Evolutionary conservation across 1,140 invertebrate genomes (phyloP), one percentile per base, ranked within the genome.

Genomic region (Diabrotica undecimpunctata): DNA sequence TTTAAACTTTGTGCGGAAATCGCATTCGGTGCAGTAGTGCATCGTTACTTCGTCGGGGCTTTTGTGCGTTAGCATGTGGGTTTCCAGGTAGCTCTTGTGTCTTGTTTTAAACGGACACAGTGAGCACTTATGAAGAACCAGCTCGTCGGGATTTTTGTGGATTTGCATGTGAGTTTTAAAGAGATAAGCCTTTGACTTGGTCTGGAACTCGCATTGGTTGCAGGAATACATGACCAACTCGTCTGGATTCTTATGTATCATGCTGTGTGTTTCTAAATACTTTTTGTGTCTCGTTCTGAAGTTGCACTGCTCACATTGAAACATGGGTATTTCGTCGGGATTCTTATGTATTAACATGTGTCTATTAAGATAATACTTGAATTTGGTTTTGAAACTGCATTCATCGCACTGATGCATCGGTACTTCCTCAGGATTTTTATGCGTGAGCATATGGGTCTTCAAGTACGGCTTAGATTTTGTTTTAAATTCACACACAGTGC

Each of bases 351-450:
- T 66, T 11, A 62, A 54, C 54, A 66, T 57, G 41, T 66, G 65
- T 12, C 37, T 57, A 3, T 57, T 57, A 0, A 57, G 36, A 38
- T 57, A 25, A 57, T 37, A 37, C 38, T 57, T 57, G 37, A 37
- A 37, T 38, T 57, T 57, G 5, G 37, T 57, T 57, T 38, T 57
- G 12, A 37, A 57, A 0, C 12, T 25, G 36, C 55, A 57, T 12
- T 37, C 25, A 9, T 25, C 9, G 38, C 55, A 57, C n/a, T 35
- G n/a, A 11, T 37, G 25, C 55, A 57, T 57, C 11, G 35, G 25
- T 37, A 57, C 37, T 71, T 90, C 83, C 6, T 84, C 86, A 6
- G 55, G 55, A 11, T 57, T 37, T 12, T 57, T 57, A 13, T 67
- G 66, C 5, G 62, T 57, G 13, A 60, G 50, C 14, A 64, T 54